Evolutionary conservation across 2,113 vertebrate species (phyloP).

Genomic region (Empidonax traillii): DNA sequence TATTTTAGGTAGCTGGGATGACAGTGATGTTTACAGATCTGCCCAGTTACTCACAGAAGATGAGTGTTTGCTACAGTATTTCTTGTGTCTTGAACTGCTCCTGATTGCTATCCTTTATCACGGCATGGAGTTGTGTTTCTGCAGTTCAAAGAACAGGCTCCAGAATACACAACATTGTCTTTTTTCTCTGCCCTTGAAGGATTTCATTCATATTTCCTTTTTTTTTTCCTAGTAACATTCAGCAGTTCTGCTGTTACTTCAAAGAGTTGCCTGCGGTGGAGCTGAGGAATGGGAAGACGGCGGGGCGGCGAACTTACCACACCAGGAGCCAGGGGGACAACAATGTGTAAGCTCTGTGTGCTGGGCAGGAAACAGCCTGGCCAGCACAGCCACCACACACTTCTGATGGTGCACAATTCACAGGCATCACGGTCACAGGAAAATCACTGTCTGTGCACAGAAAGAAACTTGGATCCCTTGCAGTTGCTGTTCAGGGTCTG

Average conservation of each 20-base stretch:
- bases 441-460: background rate
- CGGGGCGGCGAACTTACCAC: slow-evolving; percentile 94
- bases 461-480: background rate
- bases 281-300: slow-evolving; percentile 93
- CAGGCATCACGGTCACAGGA: background rate
- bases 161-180: background rate
- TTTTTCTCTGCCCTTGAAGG: background rate
- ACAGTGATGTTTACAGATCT: background rate
- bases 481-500: background rate
- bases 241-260: slow-evolving; percentile 98
- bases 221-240: slow-evolving; percentile 85
- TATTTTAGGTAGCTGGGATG: background rate
- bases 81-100: background rate
- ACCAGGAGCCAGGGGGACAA: slow-evolving; percentile 96
- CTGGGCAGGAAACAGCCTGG: background rate
- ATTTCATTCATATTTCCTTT: background rate
- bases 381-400: background rate
- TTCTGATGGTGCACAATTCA: background rate
- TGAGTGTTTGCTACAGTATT: background rate
- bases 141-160: background rate
- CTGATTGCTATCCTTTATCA: background rate
- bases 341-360: slow-evolving; percentile 87
- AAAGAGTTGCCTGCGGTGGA: slow-evolving; percentile 96
- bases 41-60: background rate
- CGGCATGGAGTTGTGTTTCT: background rate